phyloP scores from a whole-genome alignment of 1,140 invertebrate genomes.

The Dendroctonus ponderosae region DNA sequence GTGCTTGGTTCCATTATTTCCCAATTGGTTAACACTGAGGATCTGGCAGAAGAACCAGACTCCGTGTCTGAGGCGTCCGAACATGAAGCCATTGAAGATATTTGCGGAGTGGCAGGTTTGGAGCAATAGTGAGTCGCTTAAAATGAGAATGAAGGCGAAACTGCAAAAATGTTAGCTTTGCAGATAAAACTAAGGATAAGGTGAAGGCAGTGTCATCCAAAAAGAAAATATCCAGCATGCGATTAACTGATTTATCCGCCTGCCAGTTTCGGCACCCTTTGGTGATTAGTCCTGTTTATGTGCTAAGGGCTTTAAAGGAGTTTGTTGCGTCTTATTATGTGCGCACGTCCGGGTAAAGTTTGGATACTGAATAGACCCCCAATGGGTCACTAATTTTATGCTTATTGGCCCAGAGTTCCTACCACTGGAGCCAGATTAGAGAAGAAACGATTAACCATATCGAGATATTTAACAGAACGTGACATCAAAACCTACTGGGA shows the following conservation, averaged over 20 bases:
- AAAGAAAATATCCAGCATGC: slow-evolving; percentile 6
- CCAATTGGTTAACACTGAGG: slow-evolving; percentile 19
- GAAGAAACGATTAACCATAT: slow-evolving; percentile 49
- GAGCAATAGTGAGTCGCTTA: slow-evolving; percentile 1
- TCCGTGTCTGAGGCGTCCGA: not conserved
- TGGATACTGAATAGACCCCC: not conserved
- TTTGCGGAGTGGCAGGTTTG: not conserved
- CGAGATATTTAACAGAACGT: slow-evolving; percentile 50
- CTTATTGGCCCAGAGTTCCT: slow-evolving; percentile 22
- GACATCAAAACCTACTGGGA: slow-evolving; percentile 58
- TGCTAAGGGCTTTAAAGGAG: slow-evolving; percentile 55
- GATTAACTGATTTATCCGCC: slow-evolving; percentile 6
- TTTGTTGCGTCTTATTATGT: slow-evolving; percentile 52
- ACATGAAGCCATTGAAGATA: slow-evolving; percentile 10
- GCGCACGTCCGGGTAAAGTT: slow-evolving; percentile 40
- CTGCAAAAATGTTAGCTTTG: slow-evolving; percentile 2
- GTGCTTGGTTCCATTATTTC: slow-evolving; percentile 26
- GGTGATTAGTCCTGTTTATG: slow-evolving; percentile 56
- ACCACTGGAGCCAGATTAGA: slow-evolving; percentile 34
- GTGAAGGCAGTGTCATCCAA: not conserved
- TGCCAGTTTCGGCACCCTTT: slow-evolving; percentile 47
- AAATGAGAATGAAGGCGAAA: no score
- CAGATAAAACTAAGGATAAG: slow-evolving; percentile 13
- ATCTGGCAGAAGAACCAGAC: slow-evolving; percentile 9
- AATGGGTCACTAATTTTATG: not conserved